Conservation (phyloP, 37 sponge, comb jelly and placozoan genomes). For the Beroe forskalii region DNA sequence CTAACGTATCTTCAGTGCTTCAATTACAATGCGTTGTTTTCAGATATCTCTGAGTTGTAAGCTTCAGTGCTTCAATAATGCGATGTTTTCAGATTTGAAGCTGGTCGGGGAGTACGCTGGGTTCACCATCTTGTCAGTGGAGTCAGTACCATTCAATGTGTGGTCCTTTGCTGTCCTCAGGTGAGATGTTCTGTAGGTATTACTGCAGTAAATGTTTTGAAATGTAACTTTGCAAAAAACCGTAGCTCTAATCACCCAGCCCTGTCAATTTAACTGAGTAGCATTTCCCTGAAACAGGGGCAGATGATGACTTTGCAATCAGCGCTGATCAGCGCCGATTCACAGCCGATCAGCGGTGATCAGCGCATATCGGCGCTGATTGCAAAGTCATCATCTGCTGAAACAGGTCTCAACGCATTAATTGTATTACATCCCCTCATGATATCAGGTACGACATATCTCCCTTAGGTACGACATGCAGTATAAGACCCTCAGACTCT, state of each 20-base stretch:
- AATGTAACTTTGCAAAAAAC: too few relatives aligned
- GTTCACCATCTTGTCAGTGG: background rate
- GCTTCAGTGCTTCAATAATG: too few relatives aligned
- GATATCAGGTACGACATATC: background rate
- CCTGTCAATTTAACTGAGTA: too few relatives aligned
- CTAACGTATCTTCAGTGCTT: too few relatives aligned
- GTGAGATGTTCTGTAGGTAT: too few relatives aligned
- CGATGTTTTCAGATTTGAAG: constrained; percentile 31
- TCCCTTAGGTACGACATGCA: constrained; percentile 42
- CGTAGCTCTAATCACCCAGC: too few relatives aligned
- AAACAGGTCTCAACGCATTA: background rate
- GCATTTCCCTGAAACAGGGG: too few relatives aligned
- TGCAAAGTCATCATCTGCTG: background rate
- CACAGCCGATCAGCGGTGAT: background rate
- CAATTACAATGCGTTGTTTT: too few relatives aligned
- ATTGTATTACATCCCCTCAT: background rate
- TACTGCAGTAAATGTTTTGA: too few relatives aligned
- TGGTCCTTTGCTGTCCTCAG: background rate
- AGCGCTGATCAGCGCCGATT: background rate
- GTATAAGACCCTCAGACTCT: constrained; percentile 18
- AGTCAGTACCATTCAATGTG: background rate
- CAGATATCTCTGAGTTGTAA: too few relatives aligned
- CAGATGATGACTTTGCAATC: background rate
- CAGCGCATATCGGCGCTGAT: background rate
- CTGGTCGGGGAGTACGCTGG: constrained; percentile 14